phyloP scores from a whole-genome alignment of 2,797 vertebrate species.

The Aplochiton taeniatus region DNA sequence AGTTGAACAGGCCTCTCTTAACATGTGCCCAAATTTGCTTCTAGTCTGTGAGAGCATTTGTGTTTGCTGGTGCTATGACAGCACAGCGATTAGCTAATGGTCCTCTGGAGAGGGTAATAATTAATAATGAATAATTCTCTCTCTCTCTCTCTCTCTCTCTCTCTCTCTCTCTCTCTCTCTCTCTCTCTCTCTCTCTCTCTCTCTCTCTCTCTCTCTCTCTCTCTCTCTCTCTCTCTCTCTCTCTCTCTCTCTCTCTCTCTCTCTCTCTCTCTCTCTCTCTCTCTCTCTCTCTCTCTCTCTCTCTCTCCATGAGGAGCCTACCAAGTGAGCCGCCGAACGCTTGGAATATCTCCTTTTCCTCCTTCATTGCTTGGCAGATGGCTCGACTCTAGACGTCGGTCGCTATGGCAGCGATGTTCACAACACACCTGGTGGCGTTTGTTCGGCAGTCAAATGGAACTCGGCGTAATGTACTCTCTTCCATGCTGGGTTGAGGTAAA shows the following conservation, averaged over 20 bases:
- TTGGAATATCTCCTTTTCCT: constrained; percentile 11
- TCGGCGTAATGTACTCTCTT: not conserved
- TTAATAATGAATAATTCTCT: not conserved
- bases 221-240: no score
- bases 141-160: not conserved
- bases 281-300: not conserved
- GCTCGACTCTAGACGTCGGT: constrained; percentile 16
- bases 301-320: not conserved
- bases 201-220: no score
- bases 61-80: constrained; percentile 11
- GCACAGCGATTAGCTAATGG: constrained; percentile 8
- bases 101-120: not conserved
- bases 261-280: no score
- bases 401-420: not conserved
- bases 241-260: no score
- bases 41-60: not conserved
- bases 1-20: not conserved
- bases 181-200: no score
- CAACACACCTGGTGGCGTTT: not conserved
- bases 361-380: constrained; percentile 22
- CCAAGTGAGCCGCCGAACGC: not conserved
- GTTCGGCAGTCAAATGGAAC: not conserved
- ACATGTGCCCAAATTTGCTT: not conserved
- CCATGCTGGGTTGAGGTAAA: not conserved
- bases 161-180: no score